These are phyloP conservation scores for Alloscopus bannaensis DNA, from an alignment of 2,888 invertebrate species.

Conservation along the genomic window DNA sequence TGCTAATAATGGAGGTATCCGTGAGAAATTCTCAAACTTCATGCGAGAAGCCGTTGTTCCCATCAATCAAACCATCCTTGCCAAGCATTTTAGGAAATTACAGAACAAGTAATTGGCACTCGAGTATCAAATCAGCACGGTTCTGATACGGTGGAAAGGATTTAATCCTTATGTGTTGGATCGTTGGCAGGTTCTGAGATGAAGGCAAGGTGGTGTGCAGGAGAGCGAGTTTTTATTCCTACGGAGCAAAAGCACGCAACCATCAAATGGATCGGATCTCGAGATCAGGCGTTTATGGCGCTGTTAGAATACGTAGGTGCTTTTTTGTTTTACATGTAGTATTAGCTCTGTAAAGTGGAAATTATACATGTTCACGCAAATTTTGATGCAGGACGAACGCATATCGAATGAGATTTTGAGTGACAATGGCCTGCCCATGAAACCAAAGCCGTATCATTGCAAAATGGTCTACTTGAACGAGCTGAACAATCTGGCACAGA, in stretches of 20 bases:
- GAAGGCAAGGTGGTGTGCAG: conserved; percentile 46
- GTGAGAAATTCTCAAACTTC: not conserved
- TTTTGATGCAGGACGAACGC: not conserved
- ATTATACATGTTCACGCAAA: no score
- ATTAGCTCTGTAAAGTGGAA: no score
- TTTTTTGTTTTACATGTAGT: no score
- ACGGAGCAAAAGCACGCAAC: conserved; percentile 39
- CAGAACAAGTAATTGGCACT: conserved; percentile 16
- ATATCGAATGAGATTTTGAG: conserved; percentile 6
- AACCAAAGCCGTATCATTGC: conserved; percentile 17
- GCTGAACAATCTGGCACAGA: not conserved
- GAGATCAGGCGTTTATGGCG: conserved; percentile 25
- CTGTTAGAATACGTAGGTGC: conserved; percentile 47
- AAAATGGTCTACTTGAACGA: conserved; percentile 15
- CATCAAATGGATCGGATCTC: conserved; percentile 48
- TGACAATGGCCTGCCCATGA: not conserved
- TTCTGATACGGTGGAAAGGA: not conserved
- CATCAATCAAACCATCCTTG: conserved; percentile 1
- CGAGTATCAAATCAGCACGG: not conserved
- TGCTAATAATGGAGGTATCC: not conserved
- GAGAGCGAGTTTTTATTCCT: conserved; percentile 36
- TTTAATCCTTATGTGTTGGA: not conserved
- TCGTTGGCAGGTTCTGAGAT: conserved; percentile 11
- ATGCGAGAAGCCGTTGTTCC: not conserved
- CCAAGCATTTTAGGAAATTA: not conserved